Percentiles rank a stretch among this genome's conserved stretches.
Conservation (phyloP, 2,113 vertebrate genomes). For the Perca schrenkii region DNA sequence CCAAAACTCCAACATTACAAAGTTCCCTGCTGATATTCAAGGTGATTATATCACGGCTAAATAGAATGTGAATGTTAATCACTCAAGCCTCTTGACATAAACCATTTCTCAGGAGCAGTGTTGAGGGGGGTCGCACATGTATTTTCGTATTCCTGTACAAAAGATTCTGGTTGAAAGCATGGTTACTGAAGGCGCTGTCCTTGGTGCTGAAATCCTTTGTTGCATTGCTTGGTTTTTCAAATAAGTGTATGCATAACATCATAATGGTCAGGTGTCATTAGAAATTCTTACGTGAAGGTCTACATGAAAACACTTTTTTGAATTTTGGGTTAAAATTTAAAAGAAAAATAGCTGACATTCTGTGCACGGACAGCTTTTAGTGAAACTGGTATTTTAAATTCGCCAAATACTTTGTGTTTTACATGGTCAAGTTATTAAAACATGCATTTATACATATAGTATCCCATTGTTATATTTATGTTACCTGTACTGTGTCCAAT, state of each 20-base stretch:
- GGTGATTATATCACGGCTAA: constrained; percentile 44
- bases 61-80: constrained; percentile 48
- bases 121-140: neutral
- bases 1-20: constrained; percentile 51
- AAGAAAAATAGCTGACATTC: neutral
- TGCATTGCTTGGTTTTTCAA: neutral
- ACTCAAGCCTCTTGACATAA: constrained; percentile 15
- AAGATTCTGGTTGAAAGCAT: neutral
- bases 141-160: neutral
- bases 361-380: neutral
- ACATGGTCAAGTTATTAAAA: neutral
- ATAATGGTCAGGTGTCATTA: constrained; percentile 1
- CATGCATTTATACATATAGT: neutral
- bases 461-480: neutral
- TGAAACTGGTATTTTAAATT: neutral
- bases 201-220: constrained; percentile 62
- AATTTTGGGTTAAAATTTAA: neutral
- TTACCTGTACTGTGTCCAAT: neutral
- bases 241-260: neutral
- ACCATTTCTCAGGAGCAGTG: constrained; percentile 11
- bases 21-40: constrained; percentile 43
- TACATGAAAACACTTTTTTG: neutral
- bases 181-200: constrained; percentile 62
- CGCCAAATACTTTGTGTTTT: neutral
- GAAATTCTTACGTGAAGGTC: neutral